A percentile compares a stretch with the other conserved stretches of the same genome.
These are phyloP conservation scores for Hyles vespertilio DNA, from an alignment of 1,140 invertebrate genomes.

Conservation along the genomic window DNA sequence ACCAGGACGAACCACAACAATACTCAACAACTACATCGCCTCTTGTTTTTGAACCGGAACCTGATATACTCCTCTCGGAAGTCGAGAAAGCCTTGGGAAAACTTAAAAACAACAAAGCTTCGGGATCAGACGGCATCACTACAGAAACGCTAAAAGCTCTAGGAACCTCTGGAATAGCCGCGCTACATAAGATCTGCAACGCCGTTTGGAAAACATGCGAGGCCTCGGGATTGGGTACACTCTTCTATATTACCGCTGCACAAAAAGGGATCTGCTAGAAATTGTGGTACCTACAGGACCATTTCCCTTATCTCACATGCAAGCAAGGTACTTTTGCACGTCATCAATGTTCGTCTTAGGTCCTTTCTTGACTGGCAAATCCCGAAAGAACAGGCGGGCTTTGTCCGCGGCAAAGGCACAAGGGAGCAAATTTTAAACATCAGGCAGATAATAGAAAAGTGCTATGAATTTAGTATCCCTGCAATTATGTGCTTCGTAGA, in stretches of 20 bases:
- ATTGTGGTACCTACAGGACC: slow-evolving; percentile 21
- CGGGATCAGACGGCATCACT: neutral
- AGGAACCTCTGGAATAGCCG: neutral
- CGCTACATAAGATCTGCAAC: neutral
- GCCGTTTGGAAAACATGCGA: neutral
- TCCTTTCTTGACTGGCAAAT: neutral
- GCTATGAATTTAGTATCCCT: too few species aligned
- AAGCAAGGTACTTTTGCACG: slow-evolving; percentile 26
- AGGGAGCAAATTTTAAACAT: too few species aligned
- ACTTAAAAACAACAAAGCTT: neutral
- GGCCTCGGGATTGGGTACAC: slow-evolving; percentile 6
- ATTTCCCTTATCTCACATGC: slow-evolving; percentile 24
- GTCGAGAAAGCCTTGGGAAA: neutral
- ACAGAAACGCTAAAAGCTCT: neutral
- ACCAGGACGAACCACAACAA: neutral
- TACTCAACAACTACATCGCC: neutral
- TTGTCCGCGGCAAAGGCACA: too few species aligned
- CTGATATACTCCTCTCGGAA: neutral
- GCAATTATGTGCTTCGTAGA: too few species aligned
- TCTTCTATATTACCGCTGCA: slow-evolving; percentile 19
- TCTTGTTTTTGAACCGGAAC: neutral
- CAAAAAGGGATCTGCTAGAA: slow-evolving; percentile 20
- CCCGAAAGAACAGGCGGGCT: too few species aligned
- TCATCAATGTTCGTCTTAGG: slow-evolving; percentile 19
- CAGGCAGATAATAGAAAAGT: too few species aligned